Conservation (phyloP, 2,797 vertebrate species). For the Xiphorhynchus erythropygius region DNA sequence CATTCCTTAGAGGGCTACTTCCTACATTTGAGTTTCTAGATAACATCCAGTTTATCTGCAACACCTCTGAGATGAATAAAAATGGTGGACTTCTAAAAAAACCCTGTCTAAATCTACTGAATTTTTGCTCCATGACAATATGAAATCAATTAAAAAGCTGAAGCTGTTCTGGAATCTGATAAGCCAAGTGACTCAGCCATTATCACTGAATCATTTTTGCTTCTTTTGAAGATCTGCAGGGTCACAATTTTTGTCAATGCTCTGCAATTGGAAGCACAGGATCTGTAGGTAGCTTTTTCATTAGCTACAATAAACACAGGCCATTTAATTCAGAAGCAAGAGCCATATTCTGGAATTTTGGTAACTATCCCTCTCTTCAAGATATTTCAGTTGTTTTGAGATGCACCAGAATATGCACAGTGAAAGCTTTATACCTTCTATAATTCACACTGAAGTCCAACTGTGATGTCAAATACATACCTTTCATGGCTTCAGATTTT, state of each 20-base stretch:
- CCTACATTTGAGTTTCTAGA: background rate
- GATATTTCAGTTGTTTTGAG: background rate
- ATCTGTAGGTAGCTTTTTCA: background rate
- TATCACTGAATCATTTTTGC: background rate
- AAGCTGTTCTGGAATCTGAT: background rate
- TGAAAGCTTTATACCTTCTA: background rate
- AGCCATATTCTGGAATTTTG: background rate
- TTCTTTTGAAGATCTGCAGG: background rate
- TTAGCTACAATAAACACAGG: background rate
- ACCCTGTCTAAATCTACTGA: background rate
- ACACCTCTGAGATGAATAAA: background rate
- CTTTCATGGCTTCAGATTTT: conserved; percentile 97
- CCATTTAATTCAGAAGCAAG: background rate
- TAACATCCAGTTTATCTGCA: background rate
- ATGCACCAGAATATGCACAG: background rate
- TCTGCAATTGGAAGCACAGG: background rate
- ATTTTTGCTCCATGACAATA: background rate
- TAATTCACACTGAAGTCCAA: background rate
- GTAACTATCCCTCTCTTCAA: background rate
- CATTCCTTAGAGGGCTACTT: background rate
- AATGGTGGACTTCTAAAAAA: background rate
- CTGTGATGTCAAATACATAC: conserved; percentile 64
- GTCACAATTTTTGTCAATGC: background rate
- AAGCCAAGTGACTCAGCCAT: background rate
- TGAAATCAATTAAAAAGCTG: background rate